These are phyloP conservation scores for Dromococcyx pavoninus DNA, from an alignment of 2,797 vertebrate genomes.

Conservation along the genomic window DNA sequence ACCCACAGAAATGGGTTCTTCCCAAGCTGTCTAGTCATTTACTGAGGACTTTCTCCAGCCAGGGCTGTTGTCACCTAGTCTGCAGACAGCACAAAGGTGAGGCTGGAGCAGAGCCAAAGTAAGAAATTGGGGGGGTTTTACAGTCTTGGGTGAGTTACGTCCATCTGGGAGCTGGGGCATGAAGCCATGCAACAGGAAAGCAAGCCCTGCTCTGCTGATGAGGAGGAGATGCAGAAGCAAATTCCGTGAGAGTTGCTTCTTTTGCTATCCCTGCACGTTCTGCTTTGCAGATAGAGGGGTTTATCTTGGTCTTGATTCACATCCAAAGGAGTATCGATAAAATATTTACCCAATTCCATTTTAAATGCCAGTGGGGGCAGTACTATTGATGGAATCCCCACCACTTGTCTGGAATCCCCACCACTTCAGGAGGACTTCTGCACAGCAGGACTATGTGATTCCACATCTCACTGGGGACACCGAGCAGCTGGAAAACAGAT, in stretches of 20 bases:
- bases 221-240: neutral
- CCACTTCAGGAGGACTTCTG: neutral
- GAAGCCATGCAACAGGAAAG: neutral
- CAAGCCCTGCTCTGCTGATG: neutral
- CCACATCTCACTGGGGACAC: accelerated
- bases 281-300: neutral
- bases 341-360: neutral
- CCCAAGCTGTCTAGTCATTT: neutral
- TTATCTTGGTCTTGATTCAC: neutral
- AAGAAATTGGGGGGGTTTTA: accelerated
- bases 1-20: neutral
- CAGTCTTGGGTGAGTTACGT: neutral
- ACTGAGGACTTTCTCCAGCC: neutral
- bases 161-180: accelerated
- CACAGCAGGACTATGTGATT: accelerated
- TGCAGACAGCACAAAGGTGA: neutral
- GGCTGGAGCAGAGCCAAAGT: neutral
- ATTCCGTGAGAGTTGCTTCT: neutral
- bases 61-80: neutral
- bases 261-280: neutral
- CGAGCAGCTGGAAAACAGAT: neutral
- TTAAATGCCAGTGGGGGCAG: neutral
- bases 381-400: neutral
- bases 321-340: neutral
- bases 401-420: neutral